phyloP scores from a whole-genome alignment of 1,140 invertebrate genomes.

The Neomicropteryx cornuta region DNA sequence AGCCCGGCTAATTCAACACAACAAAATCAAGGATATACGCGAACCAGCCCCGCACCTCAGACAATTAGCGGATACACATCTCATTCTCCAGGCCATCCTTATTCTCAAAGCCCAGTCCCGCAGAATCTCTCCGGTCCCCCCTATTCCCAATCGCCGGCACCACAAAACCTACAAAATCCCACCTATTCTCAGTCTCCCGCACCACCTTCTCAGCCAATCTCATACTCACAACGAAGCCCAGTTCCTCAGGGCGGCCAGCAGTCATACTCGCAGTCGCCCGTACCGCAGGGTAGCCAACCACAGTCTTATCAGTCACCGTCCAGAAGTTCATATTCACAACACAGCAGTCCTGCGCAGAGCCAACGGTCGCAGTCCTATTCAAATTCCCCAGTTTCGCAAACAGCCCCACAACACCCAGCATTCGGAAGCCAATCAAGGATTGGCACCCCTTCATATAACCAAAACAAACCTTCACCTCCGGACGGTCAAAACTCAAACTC shows the following conservation, averaged over 20 bases:
- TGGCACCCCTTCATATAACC: too few relatives aligned
- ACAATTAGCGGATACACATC: constrained; percentile 3
- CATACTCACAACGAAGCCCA: constrained; percentile 28
- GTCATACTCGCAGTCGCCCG: constrained; percentile 34
- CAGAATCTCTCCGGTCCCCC: neutral
- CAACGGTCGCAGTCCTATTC: constrained; percentile 22
- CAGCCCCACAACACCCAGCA: neutral
- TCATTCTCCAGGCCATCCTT: neutral
- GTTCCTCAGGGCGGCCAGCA: constrained; percentile 16
- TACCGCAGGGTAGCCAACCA: constrained; percentile 22
- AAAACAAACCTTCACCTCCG: too few relatives aligned
- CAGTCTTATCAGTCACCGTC: constrained; percentile 34
- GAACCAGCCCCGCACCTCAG: constrained; percentile 16
- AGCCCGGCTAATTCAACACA: constrained; percentile 26
- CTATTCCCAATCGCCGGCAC: constrained; percentile 10
- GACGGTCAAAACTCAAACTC: constrained; percentile 12
- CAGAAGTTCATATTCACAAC: constrained; percentile 33
- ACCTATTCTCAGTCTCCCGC: constrained; percentile 24
- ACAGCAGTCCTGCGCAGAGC: constrained; percentile 28
- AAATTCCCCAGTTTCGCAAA: constrained; percentile 4
- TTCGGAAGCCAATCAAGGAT: too few relatives aligned
- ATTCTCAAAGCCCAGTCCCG: neutral
- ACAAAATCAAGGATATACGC: constrained; percentile 17
- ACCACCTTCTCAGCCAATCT: constrained; percentile 18
- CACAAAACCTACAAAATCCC: constrained; percentile 7